These are phyloP conservation scores for Champsocephalus gunnari DNA, from an alignment of 2,797 vertebrate genomes.

Conservation along the genomic window DNA sequence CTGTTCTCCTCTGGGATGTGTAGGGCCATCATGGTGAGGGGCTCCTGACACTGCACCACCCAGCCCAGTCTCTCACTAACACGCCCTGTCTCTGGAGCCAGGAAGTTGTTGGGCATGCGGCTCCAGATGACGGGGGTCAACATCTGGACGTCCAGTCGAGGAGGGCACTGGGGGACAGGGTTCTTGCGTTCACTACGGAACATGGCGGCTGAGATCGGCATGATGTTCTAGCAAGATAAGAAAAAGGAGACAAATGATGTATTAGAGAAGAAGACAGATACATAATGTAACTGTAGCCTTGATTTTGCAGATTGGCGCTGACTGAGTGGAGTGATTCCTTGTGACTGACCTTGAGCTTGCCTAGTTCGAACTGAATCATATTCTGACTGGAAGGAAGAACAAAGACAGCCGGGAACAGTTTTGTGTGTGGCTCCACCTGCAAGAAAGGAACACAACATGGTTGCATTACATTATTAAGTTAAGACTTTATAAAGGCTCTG, in stretches of 20 bases:
- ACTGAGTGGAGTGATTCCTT: background rate
- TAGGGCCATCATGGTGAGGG: constrained; percentile 94
- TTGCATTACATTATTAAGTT: background rate
- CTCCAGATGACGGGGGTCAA: constrained; percentile 95
- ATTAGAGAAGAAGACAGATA: background rate
- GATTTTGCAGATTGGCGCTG: too few species aligned
- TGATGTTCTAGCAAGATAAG: constrained; percentile 89
- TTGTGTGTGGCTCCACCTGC: constrained; percentile 95
- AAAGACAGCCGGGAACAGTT: constrained; percentile 93
- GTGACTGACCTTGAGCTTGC: constrained; percentile 90
- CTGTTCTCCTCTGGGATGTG: constrained; percentile 96
- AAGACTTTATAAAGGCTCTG: background rate
- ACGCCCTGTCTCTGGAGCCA: constrained; percentile 85
- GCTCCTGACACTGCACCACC: constrained; percentile 89
- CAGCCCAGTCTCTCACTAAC: constrained; percentile 90
- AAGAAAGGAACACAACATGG: constrained; percentile 15
- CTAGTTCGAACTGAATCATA: constrained; percentile 92
- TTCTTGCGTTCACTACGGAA: constrained; percentile 95
- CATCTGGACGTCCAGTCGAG: constrained; percentile 89
- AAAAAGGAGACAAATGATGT: background rate
- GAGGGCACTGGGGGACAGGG: constrained; percentile 92
- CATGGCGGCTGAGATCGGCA: constrained; percentile 97
- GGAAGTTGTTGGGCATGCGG: constrained; percentile 93
- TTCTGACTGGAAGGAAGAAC: constrained; percentile 92
- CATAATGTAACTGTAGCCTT: background rate